Base-by-base conservation (phyloP, 1,140 invertebrate genomes). In the Cecropterus lyciades region DNA sequence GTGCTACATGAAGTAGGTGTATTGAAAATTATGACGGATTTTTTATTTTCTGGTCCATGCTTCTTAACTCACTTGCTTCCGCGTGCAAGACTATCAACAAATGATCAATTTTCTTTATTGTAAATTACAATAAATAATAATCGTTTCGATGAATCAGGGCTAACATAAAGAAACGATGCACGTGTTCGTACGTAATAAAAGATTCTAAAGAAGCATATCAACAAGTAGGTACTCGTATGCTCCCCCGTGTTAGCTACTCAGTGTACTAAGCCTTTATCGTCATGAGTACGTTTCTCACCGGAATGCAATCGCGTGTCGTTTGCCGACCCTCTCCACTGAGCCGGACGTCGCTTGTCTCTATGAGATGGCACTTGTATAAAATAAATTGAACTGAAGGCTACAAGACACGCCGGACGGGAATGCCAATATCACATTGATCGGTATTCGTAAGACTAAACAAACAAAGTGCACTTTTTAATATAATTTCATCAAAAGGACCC, bases 351-450 rank as follows among this genome's bases (percentile, higher is more conserved):
- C 56, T 48, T 59, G 27, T 37, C 37, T 59, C 43, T 59, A 48
- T 59, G 56, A 59, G 56, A 46, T 46, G 56, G 43, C 10, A 48
- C 56, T 59, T 33, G 56, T 46, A 30, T 46, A 57, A 30, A 59
- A 48, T 24, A 59, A 46, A 45, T 57, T 57, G 55, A 59, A 46
- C 24, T 33, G 42, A 59, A 59, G 56, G 56, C 42, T 59, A 14
- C 43, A 46, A 59, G 56, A 59, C n/a, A 15, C 24, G 14, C 13
- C 0, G n/a, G 8, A 10, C 53, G n/a, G 15, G 20, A 27, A 24
- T 24, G 16, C 46, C 46, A 20, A 37, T 37, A 37, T 37, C 33
- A n/a, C 9, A 11, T 37, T 11, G 33, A 11, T 1, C 33, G 33
- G 11, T 37, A 37, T 37, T 37, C 11, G 11, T 4, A 10, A 37